A percentile compares a stretch with the other conserved stretches of the same genome.
Conservation (phyloP, 1,140 invertebrate genomes). For the Ooceraea biroi region DNA sequence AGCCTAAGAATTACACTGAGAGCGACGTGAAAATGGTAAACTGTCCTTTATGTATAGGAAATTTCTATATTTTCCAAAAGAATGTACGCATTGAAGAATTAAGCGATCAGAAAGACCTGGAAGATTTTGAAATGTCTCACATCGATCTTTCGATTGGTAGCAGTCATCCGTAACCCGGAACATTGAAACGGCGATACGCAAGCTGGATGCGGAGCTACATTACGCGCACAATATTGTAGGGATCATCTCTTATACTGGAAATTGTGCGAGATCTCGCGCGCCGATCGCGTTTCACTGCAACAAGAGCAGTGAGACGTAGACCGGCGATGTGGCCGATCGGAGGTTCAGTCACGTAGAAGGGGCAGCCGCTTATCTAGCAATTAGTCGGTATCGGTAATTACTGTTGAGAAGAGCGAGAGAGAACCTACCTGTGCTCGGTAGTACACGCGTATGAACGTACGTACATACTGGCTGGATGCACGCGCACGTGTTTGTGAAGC, state of each 20-base stretch:
- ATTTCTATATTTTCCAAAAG: background rate
- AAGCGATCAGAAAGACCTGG: too few relatives aligned
- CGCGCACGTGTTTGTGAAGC: slow-evolving; percentile 6
- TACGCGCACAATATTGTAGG: background rate
- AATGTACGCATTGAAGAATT: background rate
- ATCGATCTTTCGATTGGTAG: background rate
- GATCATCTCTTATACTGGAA: slow-evolving; percentile 38
- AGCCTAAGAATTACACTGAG: too few relatives aligned
- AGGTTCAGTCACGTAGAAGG: slow-evolving; percentile 21
- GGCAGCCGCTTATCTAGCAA: slow-evolving; percentile 70
- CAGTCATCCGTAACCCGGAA: background rate
- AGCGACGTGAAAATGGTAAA: too few relatives aligned
- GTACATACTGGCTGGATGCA: background rate
- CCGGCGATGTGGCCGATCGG: slow-evolving; percentile 6
- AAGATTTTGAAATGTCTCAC: slow-evolving; percentile 12
- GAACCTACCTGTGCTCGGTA: background rate
- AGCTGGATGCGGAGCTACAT: background rate
- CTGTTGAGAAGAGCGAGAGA: slow-evolving; percentile 43
- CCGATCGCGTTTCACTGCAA: slow-evolving; percentile 26
- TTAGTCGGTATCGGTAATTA: slow-evolving; percentile 75
- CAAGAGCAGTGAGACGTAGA: slow-evolving; percentile 19
- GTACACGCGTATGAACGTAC: background rate
- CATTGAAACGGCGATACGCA: background rate
- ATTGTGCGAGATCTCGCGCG: slow-evolving; percentile 55
- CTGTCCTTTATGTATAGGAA: too few relatives aligned